Conservation (phyloP, 2,797 vertebrate species). For the Pampus argenteus region DNA sequence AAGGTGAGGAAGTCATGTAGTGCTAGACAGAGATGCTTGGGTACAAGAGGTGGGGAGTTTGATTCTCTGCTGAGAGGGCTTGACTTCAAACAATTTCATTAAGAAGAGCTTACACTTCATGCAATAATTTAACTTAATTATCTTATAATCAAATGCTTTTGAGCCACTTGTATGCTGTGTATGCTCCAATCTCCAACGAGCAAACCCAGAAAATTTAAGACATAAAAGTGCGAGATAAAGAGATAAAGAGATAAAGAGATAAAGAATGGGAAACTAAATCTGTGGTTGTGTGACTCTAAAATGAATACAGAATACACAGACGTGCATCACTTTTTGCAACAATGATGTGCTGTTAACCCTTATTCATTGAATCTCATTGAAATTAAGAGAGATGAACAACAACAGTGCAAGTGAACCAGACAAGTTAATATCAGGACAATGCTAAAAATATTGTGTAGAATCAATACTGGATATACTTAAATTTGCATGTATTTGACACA, state of each 20-base stretch:
- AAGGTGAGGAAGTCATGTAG: conserved; percentile 4
- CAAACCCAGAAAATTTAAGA: not conserved
- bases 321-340: not conserved
- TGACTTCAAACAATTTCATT: not conserved
- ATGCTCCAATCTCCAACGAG: not conserved
- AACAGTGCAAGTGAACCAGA: not conserved
- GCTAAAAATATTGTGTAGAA: not conserved
- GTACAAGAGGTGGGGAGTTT: not conserved
- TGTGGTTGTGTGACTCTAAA: not conserved
- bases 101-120: not conserved
- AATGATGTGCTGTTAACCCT: not conserved
- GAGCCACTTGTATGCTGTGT: not conserved
- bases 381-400: not conserved
- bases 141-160: not conserved
- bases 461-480: not conserved
- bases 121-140: not conserved
- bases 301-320: not conserved
- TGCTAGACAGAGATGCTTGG: not conserved
- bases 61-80: not conserved
- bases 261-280: not conserved
- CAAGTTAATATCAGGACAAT: not conserved
- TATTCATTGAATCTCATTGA: not conserved
- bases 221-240: conserved; percentile 1
- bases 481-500: not conserved
- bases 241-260: too few relatives aligned